A percentile compares a stretch with the other conserved stretches of the same genome.
Evolutionary conservation across 2,113 vertebrate genomes (phyloP).

Genomic region (Rhagologus leucostigma): DNA sequence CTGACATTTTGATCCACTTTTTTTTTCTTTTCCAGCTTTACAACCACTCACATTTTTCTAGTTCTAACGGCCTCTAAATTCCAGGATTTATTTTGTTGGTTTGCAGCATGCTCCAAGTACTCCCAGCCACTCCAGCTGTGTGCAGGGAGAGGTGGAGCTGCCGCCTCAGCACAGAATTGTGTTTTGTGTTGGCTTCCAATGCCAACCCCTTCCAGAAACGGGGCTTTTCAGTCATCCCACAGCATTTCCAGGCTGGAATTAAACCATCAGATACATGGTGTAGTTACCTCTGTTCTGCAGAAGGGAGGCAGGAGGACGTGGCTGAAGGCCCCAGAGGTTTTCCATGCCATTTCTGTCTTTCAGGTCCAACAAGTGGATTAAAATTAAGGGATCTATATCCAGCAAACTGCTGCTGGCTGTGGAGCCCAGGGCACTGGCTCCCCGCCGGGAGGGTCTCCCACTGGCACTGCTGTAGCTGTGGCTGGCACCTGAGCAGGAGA

Average conservation of each 20-base stretch:
- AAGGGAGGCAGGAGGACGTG: conserved; percentile 85
- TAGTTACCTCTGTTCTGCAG: conserved; percentile 85
- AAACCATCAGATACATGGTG: rapidly evolving
- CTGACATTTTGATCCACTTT: background rate
- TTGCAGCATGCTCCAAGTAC: background rate
- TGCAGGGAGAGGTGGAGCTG: background rate
- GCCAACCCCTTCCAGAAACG: background rate
- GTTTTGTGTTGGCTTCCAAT: background rate
- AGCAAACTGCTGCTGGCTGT: conserved; percentile 80
- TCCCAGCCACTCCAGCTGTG: background rate
- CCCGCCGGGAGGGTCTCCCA: conserved; percentile 65
- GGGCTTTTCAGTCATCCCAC: background rate
- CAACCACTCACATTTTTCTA: background rate
- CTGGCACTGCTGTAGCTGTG: conserved; percentile 70
- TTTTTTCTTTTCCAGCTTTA: background rate
- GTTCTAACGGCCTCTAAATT: background rate
- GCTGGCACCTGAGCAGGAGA: conserved; percentile 52
- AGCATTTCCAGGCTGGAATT: background rate
- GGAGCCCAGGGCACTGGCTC: conserved; percentile 71
- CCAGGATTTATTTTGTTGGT: background rate
- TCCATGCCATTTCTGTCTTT: conserved; percentile 92
- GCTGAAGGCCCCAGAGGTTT: conserved; percentile 91
- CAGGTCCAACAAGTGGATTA: conserved; percentile 94
- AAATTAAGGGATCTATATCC: conserved; percentile 93
- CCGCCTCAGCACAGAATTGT: background rate